Conservation (phyloP, 2,888 invertebrate species). For the Melitaea athalia region DNA sequence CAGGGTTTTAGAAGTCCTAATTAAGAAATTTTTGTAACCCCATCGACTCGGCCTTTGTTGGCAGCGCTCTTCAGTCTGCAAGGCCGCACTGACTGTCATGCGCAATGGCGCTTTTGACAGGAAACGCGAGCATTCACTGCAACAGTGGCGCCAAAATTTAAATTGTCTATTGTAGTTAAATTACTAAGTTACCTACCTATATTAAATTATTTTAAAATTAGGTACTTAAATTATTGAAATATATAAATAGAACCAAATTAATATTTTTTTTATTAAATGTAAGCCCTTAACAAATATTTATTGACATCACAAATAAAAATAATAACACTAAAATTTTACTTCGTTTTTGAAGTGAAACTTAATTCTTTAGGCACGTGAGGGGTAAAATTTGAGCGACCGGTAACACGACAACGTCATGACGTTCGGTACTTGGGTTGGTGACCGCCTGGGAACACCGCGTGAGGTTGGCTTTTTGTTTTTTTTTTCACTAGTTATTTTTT, state of each 20-base stretch:
- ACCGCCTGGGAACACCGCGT: too few relatives aligned
- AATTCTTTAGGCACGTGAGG: too few relatives aligned
- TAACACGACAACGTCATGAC: too few relatives aligned
- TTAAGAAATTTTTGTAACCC: constrained; percentile 82
- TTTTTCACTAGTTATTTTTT: too few relatives aligned
- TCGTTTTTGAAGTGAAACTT: too few relatives aligned
- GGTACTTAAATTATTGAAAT: background rate
- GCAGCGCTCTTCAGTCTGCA: constrained; percentile 82
- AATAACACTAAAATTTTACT: too few relatives aligned
- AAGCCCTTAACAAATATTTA: background rate
- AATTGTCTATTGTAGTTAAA: constrained; percentile 38
- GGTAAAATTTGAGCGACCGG: too few relatives aligned
- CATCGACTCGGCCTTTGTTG: constrained; percentile 83
- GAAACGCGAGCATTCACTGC: constrained; percentile 80
- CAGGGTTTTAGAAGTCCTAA: constrained; percentile 79
- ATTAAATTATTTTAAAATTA: background rate
- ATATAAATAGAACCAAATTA: too few relatives aligned
- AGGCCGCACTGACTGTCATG: constrained; percentile 83
- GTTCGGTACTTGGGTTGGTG: too few relatives aligned
- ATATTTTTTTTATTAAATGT: background rate
- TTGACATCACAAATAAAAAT: too few relatives aligned
- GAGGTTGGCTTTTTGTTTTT: too few relatives aligned
- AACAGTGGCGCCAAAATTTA: constrained; percentile 75
- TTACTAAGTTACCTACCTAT: background rate
- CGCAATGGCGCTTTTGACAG: constrained; percentile 81